Evolutionary conservation across 2,797 vertebrate species (phyloP).

Genomic region (Hapalemur alaotrensis): DNA sequence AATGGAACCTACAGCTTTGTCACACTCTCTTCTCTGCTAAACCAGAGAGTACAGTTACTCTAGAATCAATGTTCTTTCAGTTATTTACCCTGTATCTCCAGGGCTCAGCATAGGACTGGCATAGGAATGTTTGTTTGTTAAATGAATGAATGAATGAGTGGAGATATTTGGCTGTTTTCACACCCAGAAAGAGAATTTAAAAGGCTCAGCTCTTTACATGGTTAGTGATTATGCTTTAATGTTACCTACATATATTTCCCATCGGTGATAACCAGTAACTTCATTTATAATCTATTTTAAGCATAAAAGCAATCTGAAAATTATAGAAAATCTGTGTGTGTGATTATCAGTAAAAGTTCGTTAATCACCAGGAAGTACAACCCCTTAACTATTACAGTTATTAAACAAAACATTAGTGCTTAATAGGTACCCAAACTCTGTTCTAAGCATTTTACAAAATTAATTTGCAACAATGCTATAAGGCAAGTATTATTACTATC

Average conservation of each 20-base stretch:
- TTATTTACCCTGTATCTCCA: not conserved
- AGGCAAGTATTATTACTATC: not conserved
- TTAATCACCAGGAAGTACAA: not conserved
- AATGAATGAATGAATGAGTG: not conserved
- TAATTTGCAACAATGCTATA: not conserved
- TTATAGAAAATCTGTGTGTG: not conserved
- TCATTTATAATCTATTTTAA: constrained; percentile 10
- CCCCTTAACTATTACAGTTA: not conserved
- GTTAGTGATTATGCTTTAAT: not conserved
- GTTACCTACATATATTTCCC: not conserved
- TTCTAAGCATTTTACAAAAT: constrained; percentile 2
- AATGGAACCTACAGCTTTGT: not conserved
- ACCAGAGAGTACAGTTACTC: not conserved
- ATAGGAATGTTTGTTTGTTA: not conserved
- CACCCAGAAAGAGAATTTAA: not conserved
- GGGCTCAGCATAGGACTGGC: not conserved
- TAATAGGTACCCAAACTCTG: not conserved
- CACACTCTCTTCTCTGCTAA: not conserved
- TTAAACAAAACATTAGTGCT: not conserved
- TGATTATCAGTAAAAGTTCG: not conserved
- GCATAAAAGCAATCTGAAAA: constrained; percentile 6
- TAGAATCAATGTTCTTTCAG: not conserved
- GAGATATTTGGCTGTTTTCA: not conserved
- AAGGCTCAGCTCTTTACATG: not conserved
- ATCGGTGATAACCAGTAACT: not conserved